phyloP scores from a whole-genome alignment of 2,888 invertebrate species.

The Xestobium rufovillosum region DNA sequence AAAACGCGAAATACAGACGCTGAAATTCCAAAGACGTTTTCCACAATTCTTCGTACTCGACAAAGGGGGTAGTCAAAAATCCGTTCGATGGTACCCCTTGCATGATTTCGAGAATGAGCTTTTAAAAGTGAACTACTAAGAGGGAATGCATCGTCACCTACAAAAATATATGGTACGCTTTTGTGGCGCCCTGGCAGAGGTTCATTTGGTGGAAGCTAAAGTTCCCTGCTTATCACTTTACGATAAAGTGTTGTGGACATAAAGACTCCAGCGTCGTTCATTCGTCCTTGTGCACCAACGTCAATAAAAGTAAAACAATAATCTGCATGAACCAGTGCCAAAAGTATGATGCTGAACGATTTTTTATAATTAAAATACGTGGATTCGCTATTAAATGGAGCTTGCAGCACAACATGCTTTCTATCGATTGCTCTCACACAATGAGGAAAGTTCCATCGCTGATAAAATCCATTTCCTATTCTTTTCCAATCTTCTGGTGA shows the following conservation, averaged over 20 bases:
- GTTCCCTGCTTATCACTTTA: conserved; percentile 12
- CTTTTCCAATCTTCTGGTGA: conserved; percentile 7
- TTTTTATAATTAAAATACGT: conserved; percentile 29
- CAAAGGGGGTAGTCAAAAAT: conserved; percentile 21
- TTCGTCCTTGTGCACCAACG: conserved; percentile 30
- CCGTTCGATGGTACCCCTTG: conserved; percentile 15
- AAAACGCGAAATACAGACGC: conserved; percentile 29
- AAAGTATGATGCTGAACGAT: conserved; percentile 26
- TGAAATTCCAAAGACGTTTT: conserved; percentile 23
- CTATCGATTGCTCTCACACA: conserved; percentile 29
- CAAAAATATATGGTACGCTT: conserved; percentile 20
- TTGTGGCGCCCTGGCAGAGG: conserved; percentile 16
- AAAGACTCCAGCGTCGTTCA: conserved; percentile 25
- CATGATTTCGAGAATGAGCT: conserved; percentile 21
- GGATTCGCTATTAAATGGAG: conserved; percentile 23
- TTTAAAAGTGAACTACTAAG: conserved; percentile 20
- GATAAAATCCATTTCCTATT: conserved; percentile 12
- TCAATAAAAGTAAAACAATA: conserved; percentile 31
- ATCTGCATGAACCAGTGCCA: conserved; percentile 26
- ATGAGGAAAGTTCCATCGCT: conserved; percentile 21
- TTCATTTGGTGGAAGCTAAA: conserved; percentile 15
- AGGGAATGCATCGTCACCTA: conserved; percentile 18
- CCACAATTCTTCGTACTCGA: conserved; percentile 19
- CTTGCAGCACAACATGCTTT: conserved; percentile 26
- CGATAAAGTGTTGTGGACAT: conserved; percentile 14